Conservation (phyloP, 2,113 vertebrate species). For the Dromaius novaehollandiae region DNA sequence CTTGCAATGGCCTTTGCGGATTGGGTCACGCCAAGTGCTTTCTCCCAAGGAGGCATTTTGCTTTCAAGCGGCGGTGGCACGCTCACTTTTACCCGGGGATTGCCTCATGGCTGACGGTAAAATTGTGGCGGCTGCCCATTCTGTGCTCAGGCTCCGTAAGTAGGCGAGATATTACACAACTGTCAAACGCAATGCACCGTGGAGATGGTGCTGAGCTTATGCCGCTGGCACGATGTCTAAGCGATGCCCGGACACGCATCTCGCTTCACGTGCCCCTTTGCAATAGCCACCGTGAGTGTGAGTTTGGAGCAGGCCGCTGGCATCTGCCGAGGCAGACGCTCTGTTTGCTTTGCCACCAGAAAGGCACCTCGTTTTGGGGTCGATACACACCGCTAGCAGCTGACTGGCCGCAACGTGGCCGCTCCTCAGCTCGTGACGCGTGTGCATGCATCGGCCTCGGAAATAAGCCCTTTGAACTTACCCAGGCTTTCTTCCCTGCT, state of each 20-base stretch:
- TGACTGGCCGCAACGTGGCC: background rate
- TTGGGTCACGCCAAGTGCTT: rapidly evolving
- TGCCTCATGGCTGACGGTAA: background rate
- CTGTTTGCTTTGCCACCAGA: background rate
- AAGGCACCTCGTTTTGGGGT: no score
- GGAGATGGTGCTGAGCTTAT: background rate
- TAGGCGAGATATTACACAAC: background rate
- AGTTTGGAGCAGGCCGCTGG: rapidly evolving
- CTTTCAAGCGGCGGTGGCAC: background rate
- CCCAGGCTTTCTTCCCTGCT: background rate
- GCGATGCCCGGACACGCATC: rapidly evolving
- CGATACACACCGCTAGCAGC: rapidly evolving
- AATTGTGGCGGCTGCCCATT: background rate
- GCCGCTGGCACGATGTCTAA: background rate
- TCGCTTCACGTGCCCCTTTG: background rate
- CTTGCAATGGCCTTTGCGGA: rapidly evolving
- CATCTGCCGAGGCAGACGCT: background rate
- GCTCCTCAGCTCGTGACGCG: background rate
- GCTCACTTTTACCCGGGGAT: rapidly evolving
- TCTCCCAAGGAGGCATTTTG: background rate
- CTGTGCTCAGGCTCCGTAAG: rapidly evolving
- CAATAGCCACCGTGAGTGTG: rapidly evolving
- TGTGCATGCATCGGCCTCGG: background rate
- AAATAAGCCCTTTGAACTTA: background rate
- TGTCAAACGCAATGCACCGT: rapidly evolving